Base-by-base conservation (phyloP, 2,888 invertebrate genomes). In the Tipula lateralis region DNA sequence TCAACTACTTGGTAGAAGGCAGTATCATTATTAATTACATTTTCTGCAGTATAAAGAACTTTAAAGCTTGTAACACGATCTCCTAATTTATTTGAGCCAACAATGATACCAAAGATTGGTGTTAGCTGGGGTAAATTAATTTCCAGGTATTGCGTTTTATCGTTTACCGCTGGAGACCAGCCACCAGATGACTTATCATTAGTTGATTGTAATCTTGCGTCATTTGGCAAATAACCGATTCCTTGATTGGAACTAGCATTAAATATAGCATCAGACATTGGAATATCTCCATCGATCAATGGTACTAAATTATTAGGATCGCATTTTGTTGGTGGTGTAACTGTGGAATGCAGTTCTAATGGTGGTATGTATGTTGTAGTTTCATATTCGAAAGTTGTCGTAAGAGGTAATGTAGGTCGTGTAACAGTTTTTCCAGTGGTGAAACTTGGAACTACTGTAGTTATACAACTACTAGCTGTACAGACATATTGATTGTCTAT, bases 21-120 rank as follows among this genome's bases (percentile, higher is more conserved):
- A 30, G 89, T 32, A 0, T 93, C 94, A 88, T 95, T 94, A 1
- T 12, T 66, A 9, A 66, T 24, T 66, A 66, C 24, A 66, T 66
- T 66, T 66, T 66, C 66, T 9, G 92, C 92, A 29, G 95, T 95
- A 87, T 95, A 94, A 86, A 94, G 88, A 3, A 89, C 91, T 87
- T 93, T 92, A 87, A 95, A 97, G 87, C 95, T 94, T 19, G 95
- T 96, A 66, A 97, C 95, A 89, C 93, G 96, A 87, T 95, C 93
- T 86, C 94, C 92, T 85, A 92, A 92, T 1, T 92, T 87, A 0
- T 94, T 93, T 88, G 93, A 94, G 19, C 96, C 96, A 86, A 95
- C 89, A 9, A 93, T 89, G 1, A 66, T 13, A 0, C 96, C 97
- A 88, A 95, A 96, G 16, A 97, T 89, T 0, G 95, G 93, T 87